Evolutionary conservation across 2,113 vertebrate species (phyloP).

Genomic region (Ceratotherium simum): DNA sequence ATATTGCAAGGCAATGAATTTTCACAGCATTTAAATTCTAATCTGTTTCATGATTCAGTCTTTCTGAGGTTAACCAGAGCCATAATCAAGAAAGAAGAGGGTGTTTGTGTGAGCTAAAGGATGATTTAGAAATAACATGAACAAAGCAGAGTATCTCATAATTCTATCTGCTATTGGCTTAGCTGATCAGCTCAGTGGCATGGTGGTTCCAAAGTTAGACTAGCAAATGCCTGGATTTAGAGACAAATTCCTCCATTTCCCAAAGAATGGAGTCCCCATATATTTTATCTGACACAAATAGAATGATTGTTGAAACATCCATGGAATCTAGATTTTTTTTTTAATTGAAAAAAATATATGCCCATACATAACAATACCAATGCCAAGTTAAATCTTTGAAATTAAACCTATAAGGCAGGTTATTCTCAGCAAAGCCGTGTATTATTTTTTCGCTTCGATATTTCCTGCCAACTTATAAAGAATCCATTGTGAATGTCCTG

Average conservation of each 20-base stretch:
- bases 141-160: background rate
- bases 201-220: conserved; percentile 49
- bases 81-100: background rate
- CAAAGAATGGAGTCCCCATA: conserved; percentile 63
- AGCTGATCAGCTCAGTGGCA: conserved; percentile 35
- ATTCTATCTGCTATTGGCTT: background rate
- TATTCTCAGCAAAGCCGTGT: conserved; percentile 71
- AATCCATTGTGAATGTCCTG: conserved; percentile 66
- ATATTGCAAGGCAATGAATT: conserved; percentile 6
- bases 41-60: conserved; percentile 25
- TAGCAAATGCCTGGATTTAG: conserved; percentile 61
- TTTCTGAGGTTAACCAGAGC: background rate
- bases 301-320: conserved; percentile 71
- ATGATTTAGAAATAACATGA: conserved; percentile 59
- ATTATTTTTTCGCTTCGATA: conserved; percentile 75
- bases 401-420: conserved; percentile 78
- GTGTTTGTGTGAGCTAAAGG: background rate
- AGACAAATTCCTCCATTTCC: conserved; percentile 68
- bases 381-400: conserved; percentile 80
- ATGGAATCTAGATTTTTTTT: conserved; percentile 73
- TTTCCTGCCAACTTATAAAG: conserved; percentile 77
- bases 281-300: conserved; percentile 78
- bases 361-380: conserved; percentile 15
- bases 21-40: conserved; percentile 45
- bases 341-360: conserved; percentile 66